Evolutionary conservation across 2,113 vertebrate genomes (phyloP).

Genomic region (Mastomys natalensis): DNA sequence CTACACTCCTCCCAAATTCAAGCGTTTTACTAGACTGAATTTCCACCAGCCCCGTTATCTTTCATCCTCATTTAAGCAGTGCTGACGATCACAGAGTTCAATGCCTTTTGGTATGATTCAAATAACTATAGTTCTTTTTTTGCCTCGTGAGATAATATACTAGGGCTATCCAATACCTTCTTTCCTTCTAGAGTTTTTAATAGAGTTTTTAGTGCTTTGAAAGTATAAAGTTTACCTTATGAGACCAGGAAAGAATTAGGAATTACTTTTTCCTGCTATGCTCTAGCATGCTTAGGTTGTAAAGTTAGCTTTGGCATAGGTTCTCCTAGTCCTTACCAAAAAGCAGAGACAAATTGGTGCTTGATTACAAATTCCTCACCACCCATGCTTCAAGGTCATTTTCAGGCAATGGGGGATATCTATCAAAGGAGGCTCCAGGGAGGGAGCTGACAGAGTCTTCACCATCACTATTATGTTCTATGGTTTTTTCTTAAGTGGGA

Average conservation of each 20-base stretch:
- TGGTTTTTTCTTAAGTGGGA: no score
- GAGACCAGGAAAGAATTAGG: neutral
- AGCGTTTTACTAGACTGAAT: no score
- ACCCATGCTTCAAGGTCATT: neutral
- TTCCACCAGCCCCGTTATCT: no score
- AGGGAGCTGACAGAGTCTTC: neutral
- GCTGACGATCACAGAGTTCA: no score
- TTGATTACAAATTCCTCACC: neutral
- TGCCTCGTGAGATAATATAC: neutral
- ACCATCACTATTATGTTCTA: neutral
- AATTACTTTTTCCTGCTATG: neutral
- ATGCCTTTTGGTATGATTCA: no score
- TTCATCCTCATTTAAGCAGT: no score
- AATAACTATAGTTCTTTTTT: neutral
- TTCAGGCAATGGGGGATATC: neutral
- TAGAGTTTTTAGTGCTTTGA: no score
- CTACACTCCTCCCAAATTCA: no score
- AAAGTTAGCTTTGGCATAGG: neutral
- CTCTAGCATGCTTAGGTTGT: neutral
- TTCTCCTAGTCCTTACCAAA: neutral
- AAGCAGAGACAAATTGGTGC: fast-evolving
- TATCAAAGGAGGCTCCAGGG: no score
- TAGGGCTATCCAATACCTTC: neutral
- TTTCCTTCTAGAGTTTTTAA: neutral
- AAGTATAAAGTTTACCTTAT: neutral